These are phyloP conservation scores for Achatina immaculata DNA, from an alignment of 1,140 invertebrate genomes.

Conservation along the genomic window DNA sequence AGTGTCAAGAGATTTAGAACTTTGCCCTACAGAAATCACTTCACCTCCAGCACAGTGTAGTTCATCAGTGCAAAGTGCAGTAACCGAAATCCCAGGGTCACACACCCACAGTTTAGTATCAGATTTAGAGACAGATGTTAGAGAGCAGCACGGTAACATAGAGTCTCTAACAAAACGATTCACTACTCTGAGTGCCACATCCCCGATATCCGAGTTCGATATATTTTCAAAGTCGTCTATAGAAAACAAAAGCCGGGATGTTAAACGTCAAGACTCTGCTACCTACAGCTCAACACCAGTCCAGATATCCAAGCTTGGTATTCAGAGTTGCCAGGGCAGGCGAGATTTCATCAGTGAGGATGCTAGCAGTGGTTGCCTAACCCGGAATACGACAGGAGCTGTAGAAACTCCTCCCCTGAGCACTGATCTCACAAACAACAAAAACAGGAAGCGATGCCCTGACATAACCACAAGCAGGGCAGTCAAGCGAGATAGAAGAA, in stretches of 20 bases:
- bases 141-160: neutral
- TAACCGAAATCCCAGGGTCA: neutral
- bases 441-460: constrained; percentile 22
- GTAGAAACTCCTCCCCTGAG: neutral
- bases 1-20: neutral
- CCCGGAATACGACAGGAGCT: neutral
- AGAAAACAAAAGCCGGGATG: neutral
- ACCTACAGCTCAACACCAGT: constrained; percentile 25
- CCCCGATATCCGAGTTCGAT: neutral
- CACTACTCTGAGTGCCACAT: constrained; percentile 16
- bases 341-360: neutral
- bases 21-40: neutral
- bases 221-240: neutral
- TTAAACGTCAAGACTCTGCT: neutral
- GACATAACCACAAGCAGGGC: constrained; percentile 1
- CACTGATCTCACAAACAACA: neutral
- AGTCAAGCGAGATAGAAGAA: constrained; percentile 14
- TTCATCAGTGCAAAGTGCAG: neutral
- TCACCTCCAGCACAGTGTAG: neutral
- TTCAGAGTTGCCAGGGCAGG: neutral
- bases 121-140: neutral
- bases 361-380: no score
- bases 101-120: neutral
- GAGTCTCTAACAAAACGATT: constrained; percentile 15
- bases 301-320: neutral